These are phyloP conservation scores for Paelopatides confundens DNA, from an alignment of 53 echinoderm and acorn worm genomes.

Conservation along the genomic window DNA sequence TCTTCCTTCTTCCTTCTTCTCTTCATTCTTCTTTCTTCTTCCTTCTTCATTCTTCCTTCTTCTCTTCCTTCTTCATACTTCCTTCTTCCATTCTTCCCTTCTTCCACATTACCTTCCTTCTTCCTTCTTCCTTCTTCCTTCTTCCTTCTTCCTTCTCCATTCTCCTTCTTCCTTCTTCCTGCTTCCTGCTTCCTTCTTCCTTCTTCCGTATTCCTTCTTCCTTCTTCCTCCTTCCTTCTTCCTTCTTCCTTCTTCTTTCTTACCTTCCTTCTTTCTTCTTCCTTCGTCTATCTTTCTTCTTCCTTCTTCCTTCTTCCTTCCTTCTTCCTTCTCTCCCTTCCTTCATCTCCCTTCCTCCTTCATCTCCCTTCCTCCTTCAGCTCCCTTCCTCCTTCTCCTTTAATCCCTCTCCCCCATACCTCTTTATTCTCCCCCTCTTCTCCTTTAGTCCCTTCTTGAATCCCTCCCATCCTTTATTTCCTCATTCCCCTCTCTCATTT, in stretches of 20 bases:
- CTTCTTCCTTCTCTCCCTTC: not conserved
- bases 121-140: too few relatives aligned
- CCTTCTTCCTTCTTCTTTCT: not conserved
- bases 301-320: not conserved
- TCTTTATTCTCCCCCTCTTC: too few relatives aligned
- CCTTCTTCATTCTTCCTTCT: too few relatives aligned
- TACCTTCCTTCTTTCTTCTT: not conserved
- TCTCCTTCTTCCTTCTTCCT: not conserved
- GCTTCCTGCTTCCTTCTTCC: conserved; percentile 1
- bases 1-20: too few relatives aligned
- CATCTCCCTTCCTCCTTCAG: not conserved
- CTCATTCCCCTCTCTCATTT: too few relatives aligned
- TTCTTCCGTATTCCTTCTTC: conserved; percentile 1
- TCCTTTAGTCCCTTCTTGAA: too few relatives aligned
- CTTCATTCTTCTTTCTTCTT: too few relatives aligned
- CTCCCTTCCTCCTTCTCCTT: not conserved
- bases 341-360: not conserved
- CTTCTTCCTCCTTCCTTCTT: conserved; percentile 9
- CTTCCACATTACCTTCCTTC: too few relatives aligned
- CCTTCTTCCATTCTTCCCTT: too few relatives aligned
- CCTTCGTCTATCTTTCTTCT: not conserved
- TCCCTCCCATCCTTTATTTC: too few relatives aligned
- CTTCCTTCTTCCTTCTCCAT: too few relatives aligned
- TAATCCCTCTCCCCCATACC: not conserved
- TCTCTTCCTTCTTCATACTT: too few relatives aligned